Evolutionary conservation across 2,888 invertebrate genomes (phyloP), one percentile per base, ranked within the genome.

Genomic region (Rhynchonema sp.): DNA sequence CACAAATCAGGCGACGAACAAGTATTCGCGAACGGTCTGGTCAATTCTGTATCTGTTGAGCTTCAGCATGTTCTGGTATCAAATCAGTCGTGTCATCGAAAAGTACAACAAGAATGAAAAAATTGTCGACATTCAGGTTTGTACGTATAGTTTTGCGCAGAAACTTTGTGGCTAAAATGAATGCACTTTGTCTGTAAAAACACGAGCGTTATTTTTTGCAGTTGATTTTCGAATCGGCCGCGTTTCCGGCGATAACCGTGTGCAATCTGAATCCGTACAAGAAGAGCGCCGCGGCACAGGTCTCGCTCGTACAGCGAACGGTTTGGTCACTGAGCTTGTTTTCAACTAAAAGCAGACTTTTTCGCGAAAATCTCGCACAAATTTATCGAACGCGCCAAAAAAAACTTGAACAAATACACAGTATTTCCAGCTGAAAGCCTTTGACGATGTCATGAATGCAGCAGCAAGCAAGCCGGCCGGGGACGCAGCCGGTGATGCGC

Each of bases 221-320:
- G 56, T n/a, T 38, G 55, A 30, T n/a, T 28, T 57, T 57, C 52
- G 57, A 57, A 2, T 20, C 59, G 62, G 69, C 69, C 22, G 68
- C 69, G 1, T 70, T 70, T 60, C 70, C 70, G 9, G 68, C 70
- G 1, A 67, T 70, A n/a, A 70, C 70, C 1, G 46, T 70, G 6
- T 70, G 70, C 58, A 70, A 70, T 60, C 60, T 70, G 59, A 70
- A 70, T 60, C 70, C 70, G 9, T 70, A 70, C 63, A 70, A 70
- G 64, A 66, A 67, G 2, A 66, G 65, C 56, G 56, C 66, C 23
- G 68, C 69, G n/a, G 66, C 65, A 1, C 65, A 64, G 57, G 67
- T 70, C 20, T 67, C 67, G 52, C 58, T 69, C 20, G 67, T 70
- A 2, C 65, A 64, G 58, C 49, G 69, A 63, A 70, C 69, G 30